Evolutionary conservation across 2,797 vertebrate genomes (phyloP).

Genomic region (Sebastes hopkinsi): DNA sequence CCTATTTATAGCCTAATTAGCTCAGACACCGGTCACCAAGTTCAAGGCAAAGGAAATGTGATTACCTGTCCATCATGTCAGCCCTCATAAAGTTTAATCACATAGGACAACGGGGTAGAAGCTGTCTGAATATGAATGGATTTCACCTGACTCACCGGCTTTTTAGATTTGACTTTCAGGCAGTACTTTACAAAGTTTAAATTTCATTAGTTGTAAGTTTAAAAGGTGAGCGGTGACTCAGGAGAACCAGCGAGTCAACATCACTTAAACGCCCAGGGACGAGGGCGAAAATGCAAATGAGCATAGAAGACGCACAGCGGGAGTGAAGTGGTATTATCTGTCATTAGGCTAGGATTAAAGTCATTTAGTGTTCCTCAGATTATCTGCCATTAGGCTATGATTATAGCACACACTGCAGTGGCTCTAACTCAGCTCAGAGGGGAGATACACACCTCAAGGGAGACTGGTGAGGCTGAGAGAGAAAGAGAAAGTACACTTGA

Average conservation of each 20-base stretch:
- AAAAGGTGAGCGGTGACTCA: slow-evolving; percentile 15
- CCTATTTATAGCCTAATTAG: slow-evolving; percentile 17
- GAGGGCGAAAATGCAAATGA: neutral
- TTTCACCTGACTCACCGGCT: neutral
- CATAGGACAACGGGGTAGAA: neutral
- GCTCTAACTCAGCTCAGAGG: slow-evolving; percentile 32
- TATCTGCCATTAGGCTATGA: slow-evolving; percentile 61
- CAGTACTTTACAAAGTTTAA: slow-evolving; percentile 1
- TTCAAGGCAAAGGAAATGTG: neutral
- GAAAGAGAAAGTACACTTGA: neutral
- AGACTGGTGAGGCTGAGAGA: slow-evolving; percentile 17
- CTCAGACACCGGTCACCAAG: neutral
- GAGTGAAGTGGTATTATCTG: slow-evolving; percentile 1
- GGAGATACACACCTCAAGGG: slow-evolving; percentile 30
- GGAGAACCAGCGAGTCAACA: slow-evolving; percentile 21
- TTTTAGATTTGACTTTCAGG: neutral
- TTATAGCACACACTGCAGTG: slow-evolving; percentile 51
- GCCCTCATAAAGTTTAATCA: neutral
- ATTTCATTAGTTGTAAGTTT: slow-evolving; percentile 3
- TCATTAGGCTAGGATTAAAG: slow-evolving; percentile 55
- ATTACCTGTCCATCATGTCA: slow-evolving; percentile 11
- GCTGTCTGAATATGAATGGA: neutral
- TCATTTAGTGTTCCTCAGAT: slow-evolving; percentile 56
- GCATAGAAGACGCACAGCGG: neutral
- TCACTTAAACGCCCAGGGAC: slow-evolving; percentile 4